phyloP scores from a whole-genome alignment of 2,888 invertebrate species.

The Isoperla grammatica region DNA sequence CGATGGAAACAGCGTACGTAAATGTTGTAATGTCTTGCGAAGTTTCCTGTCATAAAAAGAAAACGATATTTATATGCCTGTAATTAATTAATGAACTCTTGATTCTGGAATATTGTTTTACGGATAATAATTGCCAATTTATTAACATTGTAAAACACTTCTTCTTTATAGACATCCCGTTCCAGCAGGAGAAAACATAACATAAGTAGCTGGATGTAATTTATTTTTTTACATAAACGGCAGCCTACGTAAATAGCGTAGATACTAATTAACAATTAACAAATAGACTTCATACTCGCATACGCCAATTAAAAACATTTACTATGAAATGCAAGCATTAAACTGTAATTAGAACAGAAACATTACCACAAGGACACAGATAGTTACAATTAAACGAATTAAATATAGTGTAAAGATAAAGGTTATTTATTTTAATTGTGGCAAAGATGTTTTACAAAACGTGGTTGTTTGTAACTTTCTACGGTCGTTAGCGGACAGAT shows the following conservation, averaged over 20 bases:
- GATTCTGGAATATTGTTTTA: conserved; percentile 1
- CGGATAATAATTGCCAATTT: conserved; percentile 11
- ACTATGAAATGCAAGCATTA: conserved; percentile 4
- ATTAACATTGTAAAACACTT: conserved; percentile 8
- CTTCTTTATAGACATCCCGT: background rate
- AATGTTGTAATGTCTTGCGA: background rate
- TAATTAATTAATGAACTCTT: background rate
- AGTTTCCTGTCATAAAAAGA: background rate
- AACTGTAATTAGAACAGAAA: conserved; percentile 4
- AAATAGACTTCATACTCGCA: conserved; percentile 10
- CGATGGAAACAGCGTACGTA: too few species aligned
- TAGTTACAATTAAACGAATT: background rate
- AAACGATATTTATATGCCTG: too few species aligned
- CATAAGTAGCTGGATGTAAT: background rate
- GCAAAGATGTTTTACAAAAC: background rate
- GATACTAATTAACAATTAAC: conserved; percentile 15
- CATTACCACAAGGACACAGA: background rate
- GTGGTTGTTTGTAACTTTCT: too few species aligned
- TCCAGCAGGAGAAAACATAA: background rate
- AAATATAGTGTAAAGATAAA: background rate
- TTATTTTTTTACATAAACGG: conserved; percentile 6
- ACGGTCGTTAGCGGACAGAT: too few species aligned
- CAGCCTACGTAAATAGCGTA: background rate
- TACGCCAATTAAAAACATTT: background rate
- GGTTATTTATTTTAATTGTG: background rate